Conservation (phyloP, 2,797 vertebrate species). For the Scolopax rusticola region DNA sequence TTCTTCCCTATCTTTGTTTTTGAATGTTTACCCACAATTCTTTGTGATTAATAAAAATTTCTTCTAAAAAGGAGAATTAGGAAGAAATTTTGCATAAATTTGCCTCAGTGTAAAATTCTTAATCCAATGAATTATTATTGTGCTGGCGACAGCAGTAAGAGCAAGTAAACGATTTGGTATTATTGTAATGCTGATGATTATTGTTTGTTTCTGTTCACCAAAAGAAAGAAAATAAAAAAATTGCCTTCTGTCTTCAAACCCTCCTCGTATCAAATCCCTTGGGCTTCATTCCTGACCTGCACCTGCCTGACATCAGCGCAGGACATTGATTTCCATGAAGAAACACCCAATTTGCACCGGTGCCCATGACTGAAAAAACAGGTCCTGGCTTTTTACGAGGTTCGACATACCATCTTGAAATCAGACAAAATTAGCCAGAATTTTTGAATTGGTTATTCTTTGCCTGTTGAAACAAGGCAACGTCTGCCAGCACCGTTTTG, state of each 20-base stretch:
- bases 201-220: conserved; percentile 21
- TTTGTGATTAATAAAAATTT: background rate
- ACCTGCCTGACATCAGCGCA: conserved; percentile 31
- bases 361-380: background rate
- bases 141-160: background rate
- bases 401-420: conserved; percentile 59
- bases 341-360: background rate
- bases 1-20: background rate
- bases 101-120: background rate
- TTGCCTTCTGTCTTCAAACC: background rate
- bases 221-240: conserved; percentile 55
- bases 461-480: conserved; percentile 62
- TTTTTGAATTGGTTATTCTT: conserved; percentile 65
- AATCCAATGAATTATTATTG: background rate
- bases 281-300: conserved; percentile 30
- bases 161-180: background rate
- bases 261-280: background rate
- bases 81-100: background rate
- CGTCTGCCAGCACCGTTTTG: conserved; percentile 52
- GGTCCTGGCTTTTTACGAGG: conserved; percentile 30
- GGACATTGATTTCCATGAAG: conserved; percentile 28
- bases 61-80: background rate
- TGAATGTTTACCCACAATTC: background rate
- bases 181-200: conserved; percentile 46
- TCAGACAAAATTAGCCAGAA: conserved; percentile 68